Base-by-base conservation (phyloP, 2,113 vertebrate genomes). In the Halichoeres trimaculatus region DNA sequence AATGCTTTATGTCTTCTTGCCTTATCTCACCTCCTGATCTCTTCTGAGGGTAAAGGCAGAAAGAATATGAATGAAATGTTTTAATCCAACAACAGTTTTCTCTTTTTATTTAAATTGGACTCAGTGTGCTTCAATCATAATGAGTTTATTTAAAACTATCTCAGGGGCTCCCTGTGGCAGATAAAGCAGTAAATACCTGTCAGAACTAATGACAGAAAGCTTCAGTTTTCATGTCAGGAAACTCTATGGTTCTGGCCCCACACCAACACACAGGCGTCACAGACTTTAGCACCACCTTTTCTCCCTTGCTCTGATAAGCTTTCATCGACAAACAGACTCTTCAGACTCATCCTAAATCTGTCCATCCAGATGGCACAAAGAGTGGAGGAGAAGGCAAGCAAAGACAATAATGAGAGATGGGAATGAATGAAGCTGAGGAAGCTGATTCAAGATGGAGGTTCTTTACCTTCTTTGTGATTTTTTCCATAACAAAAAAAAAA, bases 291-390 rank as follows among this genome's bases (percentile, higher is more conserved):
- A 76, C 64, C 61, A 71, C 64, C 78, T 75, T 62, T 86, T 72
- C 76, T 83, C 82, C 11, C 36, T 76, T 61, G 73, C 85, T 74
- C 85, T 71, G 83, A 88, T 90, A 80, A 86, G 85, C 77, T 80
- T 90, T 84, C 74, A 84, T 90, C 83, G 86, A 74, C 83, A 89
- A 84, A 88, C 87, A 89, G 74, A 80, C 61, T 81, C 56, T 53
- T 40, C 66, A 70, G 41, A 80, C 80, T 90, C 87, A 84, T 86
- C 51, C 73, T 70, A 83, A 89, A 88, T 86, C 91, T 90, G 85
- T 83, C 87, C 57, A 72, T 83, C 76, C 93, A 93, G 91, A 93
- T 93, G 91, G 90, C 65, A 76, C 80, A 72, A 76, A 58, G 70
- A 79, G 57, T 70, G 78, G 76, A 80, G 70, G 73, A 80, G 78